Evolutionary conservation across 2,113 vertebrate genomes (phyloP).

Genomic region (Urocolius indicus): DNA sequence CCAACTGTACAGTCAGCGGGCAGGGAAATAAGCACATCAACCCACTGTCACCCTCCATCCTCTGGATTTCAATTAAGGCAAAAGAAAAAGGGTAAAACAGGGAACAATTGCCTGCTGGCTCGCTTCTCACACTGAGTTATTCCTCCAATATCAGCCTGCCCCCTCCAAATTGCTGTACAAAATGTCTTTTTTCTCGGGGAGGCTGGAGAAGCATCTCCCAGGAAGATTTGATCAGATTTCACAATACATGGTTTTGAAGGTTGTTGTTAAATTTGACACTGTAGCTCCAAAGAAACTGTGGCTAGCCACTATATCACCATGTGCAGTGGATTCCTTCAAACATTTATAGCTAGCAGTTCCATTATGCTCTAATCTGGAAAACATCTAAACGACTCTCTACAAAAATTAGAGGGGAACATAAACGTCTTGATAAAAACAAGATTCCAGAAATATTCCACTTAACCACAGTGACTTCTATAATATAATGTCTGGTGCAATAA

Average conservation of each 20-base stretch:
- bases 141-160: not conserved
- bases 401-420: conserved; percentile 62
- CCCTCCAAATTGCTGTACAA: not conserved
- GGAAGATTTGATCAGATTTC: not conserved
- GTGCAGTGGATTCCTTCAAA: conserved; percentile 43
- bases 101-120: not conserved
- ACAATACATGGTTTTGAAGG: not conserved
- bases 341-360: conserved; percentile 48
- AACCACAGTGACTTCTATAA: conserved; percentile 31
- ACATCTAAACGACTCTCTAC: conserved; percentile 34
- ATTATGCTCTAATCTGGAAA: conserved; percentile 62
- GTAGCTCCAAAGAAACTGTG: conserved; percentile 45
- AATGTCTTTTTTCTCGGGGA: not conserved
- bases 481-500: not conserved
- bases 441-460: conserved; percentile 44
- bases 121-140: accelerated
- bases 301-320: conserved; percentile 61
- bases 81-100: not conserved
- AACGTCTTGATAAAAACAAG: conserved; percentile 50
- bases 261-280: conserved; percentile 42
- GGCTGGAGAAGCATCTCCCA: not conserved
- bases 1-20: not conserved
- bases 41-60: not conserved
- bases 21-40: not conserved
- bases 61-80: not conserved